Base-by-base conservation (phyloP, 2,888 invertebrate species). In the Acleris sparsana region DNA sequence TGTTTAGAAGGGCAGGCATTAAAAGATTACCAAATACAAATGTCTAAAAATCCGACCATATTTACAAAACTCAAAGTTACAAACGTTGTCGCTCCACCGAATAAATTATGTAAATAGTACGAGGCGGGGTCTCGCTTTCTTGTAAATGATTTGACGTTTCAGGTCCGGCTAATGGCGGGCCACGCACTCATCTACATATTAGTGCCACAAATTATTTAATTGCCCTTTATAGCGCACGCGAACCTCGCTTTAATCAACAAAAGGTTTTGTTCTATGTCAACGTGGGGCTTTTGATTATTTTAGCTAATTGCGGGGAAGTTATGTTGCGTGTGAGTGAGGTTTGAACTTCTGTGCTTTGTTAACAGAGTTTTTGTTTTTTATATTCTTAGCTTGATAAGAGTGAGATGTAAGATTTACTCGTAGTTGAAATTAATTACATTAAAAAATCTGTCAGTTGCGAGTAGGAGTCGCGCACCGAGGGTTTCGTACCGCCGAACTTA, bases 71-170 rank as follows among this genome's bases (percentile, higher is more conserved):
- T 53, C 9, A 68, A 62, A 72, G 74, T 67, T 75, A 59, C 81
- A 83, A 78, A 74, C 66, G 70, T 80, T 73, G 72, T 72, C 53
- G 58, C 69, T 71, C 74, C 74, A 70, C 71, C 81, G 91, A 87
- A 91, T 91, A 92, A 91, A 91, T 91, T 92, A 92, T 91, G 91
- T 89, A 90, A 90, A 92, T 92, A 86, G 73, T 82, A 77, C 79
- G 79, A 86, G 86, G 87, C 82, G 85, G 86, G 86, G 83, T 87
- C 86, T 89, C 86, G 89, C 88, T 92, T 89, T 88, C 87, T 89
- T 86, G 88, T 89, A 90, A 90, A 91, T 89, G 89, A 86, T 89
- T 88, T 89, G 87, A 82, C 86, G 88, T 87, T 89, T 87, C 84
- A 79, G 79, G 79, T 83, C 80, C 65, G 65, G 55, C 51, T 89